Percentiles rank a stretch among this genome's conserved stretches.
phyloP scores from a whole-genome alignment of 37 sponge, comb jelly and placozoan genomes.

The Cliona cf. orientalis region DNA sequence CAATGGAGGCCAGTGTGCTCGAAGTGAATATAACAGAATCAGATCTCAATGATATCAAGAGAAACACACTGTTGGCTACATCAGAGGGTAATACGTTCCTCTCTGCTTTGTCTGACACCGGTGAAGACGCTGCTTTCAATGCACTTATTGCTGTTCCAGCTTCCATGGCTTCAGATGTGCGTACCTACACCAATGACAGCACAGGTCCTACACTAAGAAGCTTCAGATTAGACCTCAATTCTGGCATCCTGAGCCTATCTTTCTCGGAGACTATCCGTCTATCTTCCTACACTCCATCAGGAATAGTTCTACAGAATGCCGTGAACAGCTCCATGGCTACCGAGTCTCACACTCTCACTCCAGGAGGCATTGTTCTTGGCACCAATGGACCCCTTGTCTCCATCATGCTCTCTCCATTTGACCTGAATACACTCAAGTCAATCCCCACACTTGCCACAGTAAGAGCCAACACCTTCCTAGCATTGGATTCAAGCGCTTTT shows the following conservation, averaged over 20 bases:
- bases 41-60: constrained; percentile 84
- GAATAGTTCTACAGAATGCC: constrained; percentile 59
- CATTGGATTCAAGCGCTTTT: constrained; percentile 44
- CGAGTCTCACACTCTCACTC: constrained; percentile 59
- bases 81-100: constrained; percentile 42
- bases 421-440: constrained; percentile 78
- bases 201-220: constrained; percentile 58
- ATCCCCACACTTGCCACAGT: constrained; percentile 47
- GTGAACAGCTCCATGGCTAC: constrained; percentile 17
- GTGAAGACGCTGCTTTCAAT: constrained; percentile 73
- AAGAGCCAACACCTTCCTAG: constrained; percentile 55
- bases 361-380: constrained; percentile 61
- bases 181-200: constrained; percentile 35
- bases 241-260: constrained; percentile 64
- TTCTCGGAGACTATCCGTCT: constrained; percentile 83
- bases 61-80: constrained; percentile 60
- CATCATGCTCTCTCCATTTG: constrained; percentile 63
- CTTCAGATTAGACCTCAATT: constrained; percentile 72
- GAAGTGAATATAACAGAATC: constrained; percentile 48
- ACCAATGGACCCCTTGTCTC: constrained; percentile 45
- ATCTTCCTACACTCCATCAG: constrained; percentile 47
- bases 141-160: constrained; percentile 36
- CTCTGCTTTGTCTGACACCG: constrained; percentile 47
- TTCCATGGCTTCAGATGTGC: constrained; percentile 16
- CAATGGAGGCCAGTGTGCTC: constrained; percentile 34